Evolutionary conservation across 2,888 invertebrate species (phyloP).

Genomic region (Neuroscelio doddi): DNA sequence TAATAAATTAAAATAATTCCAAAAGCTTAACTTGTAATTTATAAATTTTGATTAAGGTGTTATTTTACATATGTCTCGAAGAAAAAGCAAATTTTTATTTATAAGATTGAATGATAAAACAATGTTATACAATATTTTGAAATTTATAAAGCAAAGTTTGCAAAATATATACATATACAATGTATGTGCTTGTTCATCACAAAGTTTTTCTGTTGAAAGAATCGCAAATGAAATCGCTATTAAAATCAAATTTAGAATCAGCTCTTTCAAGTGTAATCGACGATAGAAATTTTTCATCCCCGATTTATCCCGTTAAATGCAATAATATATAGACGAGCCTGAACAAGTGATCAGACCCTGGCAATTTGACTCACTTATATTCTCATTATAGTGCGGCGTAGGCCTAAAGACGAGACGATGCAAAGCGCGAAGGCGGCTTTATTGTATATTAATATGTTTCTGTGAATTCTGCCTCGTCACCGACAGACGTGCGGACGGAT

Average conservation of each 20-base stretch:
- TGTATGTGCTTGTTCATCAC: not conserved
- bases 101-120: no score
- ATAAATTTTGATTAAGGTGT: no score
- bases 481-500: constrained; percentile 54
- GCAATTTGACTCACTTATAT: constrained; percentile 51
- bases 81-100: no score
- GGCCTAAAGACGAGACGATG: constrained; percentile 39
- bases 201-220: constrained; percentile 27
- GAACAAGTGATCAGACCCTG: constrained; percentile 32
- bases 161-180: no score
- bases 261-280: constrained; percentile 39
- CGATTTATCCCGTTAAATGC: constrained; percentile 29
- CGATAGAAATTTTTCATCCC: constrained; percentile 33
- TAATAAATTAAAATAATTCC: no score
- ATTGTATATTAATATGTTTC: constrained; percentile 68
- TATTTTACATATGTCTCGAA: no score
- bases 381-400: constrained; percentile 42
- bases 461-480: constrained; percentile 60
- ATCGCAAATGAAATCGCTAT: constrained; percentile 39
- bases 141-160: no score
- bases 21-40: no score
- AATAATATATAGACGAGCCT: constrained; percentile 34
- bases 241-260: constrained; percentile 45
- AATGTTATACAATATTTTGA: constrained; percentile 4
- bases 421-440: constrained; percentile 57